phyloP scores from a whole-genome alignment of 2,797 vertebrate genomes.

The Coranthus polyacanthus region DNA sequence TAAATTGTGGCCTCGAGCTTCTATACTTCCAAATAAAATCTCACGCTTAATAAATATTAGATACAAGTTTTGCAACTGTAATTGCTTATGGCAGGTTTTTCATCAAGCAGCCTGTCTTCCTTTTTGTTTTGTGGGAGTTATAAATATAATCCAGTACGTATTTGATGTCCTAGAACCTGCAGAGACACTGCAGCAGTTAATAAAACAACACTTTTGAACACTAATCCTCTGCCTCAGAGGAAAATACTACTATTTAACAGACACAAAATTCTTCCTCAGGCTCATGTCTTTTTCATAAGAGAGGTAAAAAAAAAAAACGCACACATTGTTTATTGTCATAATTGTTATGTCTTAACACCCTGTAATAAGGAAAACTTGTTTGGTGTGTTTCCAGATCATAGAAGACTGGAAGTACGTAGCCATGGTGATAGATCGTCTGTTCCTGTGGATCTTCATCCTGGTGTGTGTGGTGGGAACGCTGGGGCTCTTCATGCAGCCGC shows the following conservation, averaged over 20 bases:
- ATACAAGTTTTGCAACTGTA: constrained; percentile 39
- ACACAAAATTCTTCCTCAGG: neutral
- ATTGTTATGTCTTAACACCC: neutral
- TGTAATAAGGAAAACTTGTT: neutral
- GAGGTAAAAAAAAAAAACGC: too few species aligned
- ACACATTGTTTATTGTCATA: neutral
- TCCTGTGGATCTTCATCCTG: constrained; percentile 89
- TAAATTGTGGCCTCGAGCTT: constrained; percentile 11
- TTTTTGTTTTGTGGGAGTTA: constrained; percentile 9
- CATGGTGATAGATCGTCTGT: constrained; percentile 89
- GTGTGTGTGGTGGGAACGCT: constrained; percentile 87
- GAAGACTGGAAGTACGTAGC: constrained; percentile 90
- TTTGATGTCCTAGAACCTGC: constrained; percentile 15
- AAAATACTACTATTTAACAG: neutral
- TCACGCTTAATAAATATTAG: constrained; percentile 51
- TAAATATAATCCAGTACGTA: constrained; percentile 22
- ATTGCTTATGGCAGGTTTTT: constrained; percentile 25
- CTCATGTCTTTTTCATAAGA: neutral
- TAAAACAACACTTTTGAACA: constrained; percentile 6
- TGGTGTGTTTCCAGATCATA: constrained; percentile 81
- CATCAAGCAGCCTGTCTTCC: constrained; percentile 4
- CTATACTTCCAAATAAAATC: constrained; percentile 8
- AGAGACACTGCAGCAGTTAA: neutral
- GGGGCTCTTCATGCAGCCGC: constrained; percentile 88
- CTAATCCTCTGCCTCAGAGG: neutral